Conservation (phyloP, 2,888 invertebrate species). For the Caenorhabditis angaria region DNA sequence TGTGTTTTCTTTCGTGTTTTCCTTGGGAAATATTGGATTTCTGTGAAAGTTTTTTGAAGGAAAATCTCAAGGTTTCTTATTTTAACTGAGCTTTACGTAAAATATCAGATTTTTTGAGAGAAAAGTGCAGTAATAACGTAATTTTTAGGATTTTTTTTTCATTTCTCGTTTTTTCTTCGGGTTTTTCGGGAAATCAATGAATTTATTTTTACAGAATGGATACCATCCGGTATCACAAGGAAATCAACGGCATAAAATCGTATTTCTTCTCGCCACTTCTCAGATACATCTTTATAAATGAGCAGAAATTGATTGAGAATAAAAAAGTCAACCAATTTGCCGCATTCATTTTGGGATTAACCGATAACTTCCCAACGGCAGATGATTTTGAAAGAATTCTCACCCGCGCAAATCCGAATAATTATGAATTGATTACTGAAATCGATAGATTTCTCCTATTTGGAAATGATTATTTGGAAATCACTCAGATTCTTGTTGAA, state of each 20-base stretch:
- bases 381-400: background rate
- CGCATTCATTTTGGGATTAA: background rate
- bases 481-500: background rate
- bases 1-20: too few species aligned
- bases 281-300: background rate
- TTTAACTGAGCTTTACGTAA: too few species aligned
- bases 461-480: background rate
- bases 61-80: too few species aligned
- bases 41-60: too few species aligned
- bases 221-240: background rate
- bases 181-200: too few species aligned
- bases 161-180: too few species aligned
- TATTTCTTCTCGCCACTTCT: background rate
- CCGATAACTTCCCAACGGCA: background rate
- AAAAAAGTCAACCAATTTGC: background rate
- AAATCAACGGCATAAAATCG: background rate
- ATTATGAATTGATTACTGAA: background rate
- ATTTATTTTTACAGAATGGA: too few species aligned
- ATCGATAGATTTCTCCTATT: background rate
- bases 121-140: too few species aligned
- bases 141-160: too few species aligned
- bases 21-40: too few species aligned
- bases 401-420: background rate
- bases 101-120: too few species aligned
- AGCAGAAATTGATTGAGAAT: background rate